phyloP scores from a whole-genome alignment of 2,113 vertebrate species.

The Vulpes ferrilata region DNA sequence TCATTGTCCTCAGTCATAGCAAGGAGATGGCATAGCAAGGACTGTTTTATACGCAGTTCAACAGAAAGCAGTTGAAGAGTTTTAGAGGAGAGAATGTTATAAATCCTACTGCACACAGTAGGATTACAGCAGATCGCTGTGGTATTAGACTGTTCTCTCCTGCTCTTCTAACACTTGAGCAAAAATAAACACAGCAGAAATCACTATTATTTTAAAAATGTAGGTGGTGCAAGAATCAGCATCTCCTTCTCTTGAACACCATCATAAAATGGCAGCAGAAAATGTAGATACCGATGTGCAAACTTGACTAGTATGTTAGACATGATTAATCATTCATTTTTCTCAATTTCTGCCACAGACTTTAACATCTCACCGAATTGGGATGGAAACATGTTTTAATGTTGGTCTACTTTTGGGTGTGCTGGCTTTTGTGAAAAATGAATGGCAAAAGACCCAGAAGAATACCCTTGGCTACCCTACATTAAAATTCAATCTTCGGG shows the following conservation, averaged over 20 bases:
- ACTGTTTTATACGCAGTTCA: neutral
- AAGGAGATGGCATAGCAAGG: too few relatives aligned
- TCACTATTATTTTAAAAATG: slow-evolving; percentile 18
- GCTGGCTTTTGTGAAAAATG: neutral
- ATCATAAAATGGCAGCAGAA: neutral
- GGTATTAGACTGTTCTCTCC: neutral
- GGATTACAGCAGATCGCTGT: neutral
- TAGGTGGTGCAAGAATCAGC: neutral
- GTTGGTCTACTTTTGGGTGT: neutral
- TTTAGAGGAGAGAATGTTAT: neutral
- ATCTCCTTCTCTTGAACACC: neutral
- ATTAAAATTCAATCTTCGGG: neutral
- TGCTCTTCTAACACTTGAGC: neutral
- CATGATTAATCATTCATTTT: neutral
- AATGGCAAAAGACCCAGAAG: neutral
- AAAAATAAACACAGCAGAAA: neutral
- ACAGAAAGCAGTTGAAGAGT: neutral
- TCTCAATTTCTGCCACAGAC: neutral
- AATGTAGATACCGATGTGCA: neutral
- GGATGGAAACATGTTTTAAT: neutral
- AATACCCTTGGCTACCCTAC: neutral
- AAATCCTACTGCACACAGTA: neutral
- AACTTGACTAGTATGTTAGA: neutral
- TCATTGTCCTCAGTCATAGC: neutral
- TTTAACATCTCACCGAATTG: neutral